Percentiles rank a stretch among this genome's conserved stretches.
Conservation (phyloP, 2,797 vertebrate species). For the Vespertilio murinus region DNA sequence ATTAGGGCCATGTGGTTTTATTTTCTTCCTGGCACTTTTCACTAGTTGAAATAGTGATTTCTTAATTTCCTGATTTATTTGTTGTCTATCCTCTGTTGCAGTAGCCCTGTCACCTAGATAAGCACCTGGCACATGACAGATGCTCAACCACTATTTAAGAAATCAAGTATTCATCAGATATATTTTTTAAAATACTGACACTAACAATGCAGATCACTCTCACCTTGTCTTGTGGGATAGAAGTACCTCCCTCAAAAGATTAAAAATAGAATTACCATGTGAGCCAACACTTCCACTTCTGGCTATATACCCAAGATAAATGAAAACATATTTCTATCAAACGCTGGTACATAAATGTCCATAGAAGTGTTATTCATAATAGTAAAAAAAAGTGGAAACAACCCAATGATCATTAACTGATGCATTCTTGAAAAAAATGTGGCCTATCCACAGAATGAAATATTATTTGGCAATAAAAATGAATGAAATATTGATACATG, state of each 20-base stretch:
- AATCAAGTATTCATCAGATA: background rate
- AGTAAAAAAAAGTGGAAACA: background rate
- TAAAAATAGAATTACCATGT: background rate
- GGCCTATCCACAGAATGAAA: background rate
- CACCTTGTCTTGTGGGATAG: background rate
- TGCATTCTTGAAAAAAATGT: background rate
- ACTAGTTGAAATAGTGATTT: background rate
- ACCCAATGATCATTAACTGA: background rate
- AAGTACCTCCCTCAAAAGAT: background rate
- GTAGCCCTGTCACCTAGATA: background rate
- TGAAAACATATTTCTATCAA: background rate
- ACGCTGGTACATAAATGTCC: background rate
- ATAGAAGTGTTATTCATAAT: background rate
- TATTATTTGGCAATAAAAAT: background rate
- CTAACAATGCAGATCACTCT: background rate
- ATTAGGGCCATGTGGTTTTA: background rate
- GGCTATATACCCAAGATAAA: background rate
- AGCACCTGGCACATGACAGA: background rate
- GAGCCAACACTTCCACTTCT: background rate
- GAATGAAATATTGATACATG: background rate
- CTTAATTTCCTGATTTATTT: background rate
- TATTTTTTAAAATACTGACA: background rate
- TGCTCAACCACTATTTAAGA: background rate
- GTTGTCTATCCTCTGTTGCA: background rate
- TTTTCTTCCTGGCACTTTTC: background rate